Evolutionary conservation across 2,113 vertebrate species (phyloP).

Genomic region (Albula glossodonta): DNA sequence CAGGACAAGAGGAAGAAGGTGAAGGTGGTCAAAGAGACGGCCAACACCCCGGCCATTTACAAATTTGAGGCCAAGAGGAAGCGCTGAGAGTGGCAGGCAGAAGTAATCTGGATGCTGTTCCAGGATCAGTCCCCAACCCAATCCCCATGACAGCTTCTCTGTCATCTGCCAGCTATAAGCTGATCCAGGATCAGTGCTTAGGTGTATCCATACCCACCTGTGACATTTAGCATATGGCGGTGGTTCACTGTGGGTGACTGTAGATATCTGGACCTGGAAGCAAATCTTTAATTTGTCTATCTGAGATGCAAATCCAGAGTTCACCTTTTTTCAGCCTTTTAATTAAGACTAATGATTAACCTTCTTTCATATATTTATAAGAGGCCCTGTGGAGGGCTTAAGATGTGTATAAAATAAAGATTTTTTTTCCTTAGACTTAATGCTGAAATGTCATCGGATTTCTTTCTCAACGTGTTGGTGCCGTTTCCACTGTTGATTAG

Average conservation of each 20-base stretch:
- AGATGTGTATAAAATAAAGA: constrained; percentile 12
- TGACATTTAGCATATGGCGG: background rate
- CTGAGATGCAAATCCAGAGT: background rate
- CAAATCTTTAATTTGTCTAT: background rate
- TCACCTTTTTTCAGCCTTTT: background rate
- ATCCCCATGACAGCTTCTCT: background rate
- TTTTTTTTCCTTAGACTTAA: background rate
- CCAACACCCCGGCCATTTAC: constrained; percentile 82
- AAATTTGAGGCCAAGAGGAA: constrained; percentile 88
- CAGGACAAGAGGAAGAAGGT: constrained; percentile 90
- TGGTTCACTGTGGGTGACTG: background rate
- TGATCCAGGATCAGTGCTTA: background rate
- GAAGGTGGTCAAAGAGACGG: constrained; percentile 87
- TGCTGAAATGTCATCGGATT: background rate
- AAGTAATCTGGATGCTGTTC: background rate
- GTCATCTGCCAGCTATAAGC: background rate
- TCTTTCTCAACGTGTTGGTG: background rate
- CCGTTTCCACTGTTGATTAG: background rate
- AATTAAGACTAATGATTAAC: background rate
- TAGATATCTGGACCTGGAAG: background rate
- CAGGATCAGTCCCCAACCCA: background rate
- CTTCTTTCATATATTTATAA: constrained; percentile 19
- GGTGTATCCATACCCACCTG: background rate
- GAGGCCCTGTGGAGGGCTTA: constrained; percentile 3
- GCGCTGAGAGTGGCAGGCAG: constrained; percentile 63